Base-by-base conservation (phyloP, 2,888 invertebrate genomes). In the Nemotelus nigrinus region DNA sequence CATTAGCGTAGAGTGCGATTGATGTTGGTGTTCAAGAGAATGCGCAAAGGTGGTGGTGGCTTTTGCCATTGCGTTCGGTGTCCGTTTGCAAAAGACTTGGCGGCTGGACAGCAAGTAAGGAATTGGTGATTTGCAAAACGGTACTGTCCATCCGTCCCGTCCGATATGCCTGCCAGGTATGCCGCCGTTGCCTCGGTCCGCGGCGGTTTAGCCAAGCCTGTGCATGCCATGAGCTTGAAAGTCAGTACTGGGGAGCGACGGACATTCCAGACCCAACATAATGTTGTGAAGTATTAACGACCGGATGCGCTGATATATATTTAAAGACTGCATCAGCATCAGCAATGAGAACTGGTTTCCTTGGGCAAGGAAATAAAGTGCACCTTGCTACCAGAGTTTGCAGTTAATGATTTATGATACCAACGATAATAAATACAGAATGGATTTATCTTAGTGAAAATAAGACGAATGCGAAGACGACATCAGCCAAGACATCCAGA, bases 391-490 rank as follows among this genome's bases (percentile, higher is more conserved):
- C 82, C 82, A 81, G 82, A 81, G 81, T 82, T 70, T 82, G 82
- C 82, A 82, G 81, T 82, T 81, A 82, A 82, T 82, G 82, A 82
- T 82, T 82, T 82, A 82, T 82, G 81, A 81, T 81, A 81, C 80
- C 81, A 82, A 81, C 80, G 82, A 82, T 82, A 82, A 82, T 82
- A 81, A 82, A 82, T 82, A 82, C 81, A 79, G 81, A 82, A 81
- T 82, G 81, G 80, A 79, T 77, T 79, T 79, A 79, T 79, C 79
- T 79, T 76, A 45, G 67, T 63, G 76, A 65, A 65, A 65, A 65
- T 65, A 76, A 76, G 76, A 76, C 64, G 76, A 72, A 72, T 72
- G 72, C 72, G 60, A 76, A 43, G 47, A 76, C 65, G 65, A 55
- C 65, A 64, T 64, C 58, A 44, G 10, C n/a, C 63, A 75, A 64